Percentiles rank a stretch among this genome's conserved stretches.
Evolutionary conservation across 1,140 invertebrate species (phyloP).

Genomic region (Antheraea pernyi): DNA sequence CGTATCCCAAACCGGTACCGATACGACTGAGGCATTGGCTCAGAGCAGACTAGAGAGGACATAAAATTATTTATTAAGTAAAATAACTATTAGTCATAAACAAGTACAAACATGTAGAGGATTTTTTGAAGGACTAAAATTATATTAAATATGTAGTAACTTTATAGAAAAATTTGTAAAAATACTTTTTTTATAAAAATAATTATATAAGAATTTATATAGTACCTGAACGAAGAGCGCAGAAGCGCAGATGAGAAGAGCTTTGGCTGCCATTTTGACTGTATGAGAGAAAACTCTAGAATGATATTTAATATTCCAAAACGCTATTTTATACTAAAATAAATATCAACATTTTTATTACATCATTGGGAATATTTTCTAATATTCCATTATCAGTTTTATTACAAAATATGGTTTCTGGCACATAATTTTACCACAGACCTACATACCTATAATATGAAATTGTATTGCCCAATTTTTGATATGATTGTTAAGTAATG

Average conservation of each 20-base stretch:
- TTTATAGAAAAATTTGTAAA: too few relatives aligned
- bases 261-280: conserved; percentile 2
- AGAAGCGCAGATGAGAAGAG: conserved; percentile 3
- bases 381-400: not conserved
- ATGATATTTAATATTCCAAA: not conserved
- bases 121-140: too few relatives aligned
- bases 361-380: not conserved
- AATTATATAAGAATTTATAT: too few relatives aligned
- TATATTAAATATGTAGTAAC: too few relatives aligned
- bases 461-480: not conserved
- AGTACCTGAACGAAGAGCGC: conserved; percentile 9
- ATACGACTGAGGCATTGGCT: conserved; percentile 7
- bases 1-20: conserved; percentile 10
- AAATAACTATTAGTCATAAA: not conserved
- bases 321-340: conserved; percentile 6
- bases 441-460: not conserved
- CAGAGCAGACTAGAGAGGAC: conserved; percentile 2
- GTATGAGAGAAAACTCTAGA: not conserved
- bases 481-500: not conserved
- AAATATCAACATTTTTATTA: not conserved
- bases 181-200: too few relatives aligned
- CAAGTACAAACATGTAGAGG: too few relatives aligned
- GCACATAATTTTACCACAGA: not conserved
- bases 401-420: not conserved
- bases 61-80: not conserved